Evolutionary conservation across 2,797 vertebrate genomes (phyloP), one percentile per base, ranked within the genome.

Genomic region (Antrozous pallidus): DNA sequence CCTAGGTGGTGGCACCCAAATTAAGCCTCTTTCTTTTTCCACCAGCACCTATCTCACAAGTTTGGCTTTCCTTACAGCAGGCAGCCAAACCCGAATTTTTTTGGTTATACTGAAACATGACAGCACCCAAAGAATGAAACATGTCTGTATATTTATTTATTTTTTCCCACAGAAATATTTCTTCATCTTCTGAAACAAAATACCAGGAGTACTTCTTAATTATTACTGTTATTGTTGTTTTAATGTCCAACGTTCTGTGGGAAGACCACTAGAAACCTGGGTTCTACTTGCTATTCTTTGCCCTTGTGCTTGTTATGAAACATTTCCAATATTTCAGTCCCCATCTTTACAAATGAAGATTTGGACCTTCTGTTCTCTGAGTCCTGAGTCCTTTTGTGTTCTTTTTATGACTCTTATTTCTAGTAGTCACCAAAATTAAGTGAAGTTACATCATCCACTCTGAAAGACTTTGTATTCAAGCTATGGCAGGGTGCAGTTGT

Each of bases 111-210:
- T 61, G 58, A 96, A n/a, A 70, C 65, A 88, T 93, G 95, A 82
- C 56, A 91, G 61, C 6, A 8, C 56, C 24, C 90, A 82, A 38
- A 89, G 94, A 88, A 82, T 63, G 69, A 70, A 81, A 89, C 2
- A 38, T 47, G 22, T 13, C 45, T 71, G 54, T 83, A 10, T 90
- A 45, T 77, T 81, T 78, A 88, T 85, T 81, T 85, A 70, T 58
- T 90, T 83, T 83, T 90, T 92, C 36, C 40, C 71, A 61, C 33
- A 74, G 33, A 89, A 94, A 91, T 77, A 63, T 28, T 67, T 77
- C 78, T 33, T 51, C 31, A 89, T 56, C 36, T 92, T 96, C 67
- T 63, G 91, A 79, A 83, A 77, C 40, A 94, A 94, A 81, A 79
- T 56, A 69, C 24, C 8, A 88, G 40, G 33, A 78, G n/a, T 26